These are phyloP conservation scores for Caenorhabditis sulstoni DNA, from an alignment of 2,888 invertebrate species.

Conservation along the genomic window DNA sequence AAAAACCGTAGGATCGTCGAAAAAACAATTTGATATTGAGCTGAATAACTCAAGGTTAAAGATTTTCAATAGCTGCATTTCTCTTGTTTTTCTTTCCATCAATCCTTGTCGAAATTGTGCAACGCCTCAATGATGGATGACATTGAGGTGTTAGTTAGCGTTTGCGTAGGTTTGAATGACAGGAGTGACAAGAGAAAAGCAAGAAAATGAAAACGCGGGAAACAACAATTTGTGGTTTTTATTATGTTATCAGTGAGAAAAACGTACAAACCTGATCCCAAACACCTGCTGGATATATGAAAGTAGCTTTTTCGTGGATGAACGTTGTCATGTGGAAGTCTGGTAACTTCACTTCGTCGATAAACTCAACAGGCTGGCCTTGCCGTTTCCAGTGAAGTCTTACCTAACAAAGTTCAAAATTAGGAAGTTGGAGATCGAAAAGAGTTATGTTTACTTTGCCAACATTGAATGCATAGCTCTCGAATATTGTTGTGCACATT, in stretches of 20 bases:
- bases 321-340: constrained; percentile 74
- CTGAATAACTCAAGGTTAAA: constrained; percentile 49
- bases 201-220: neutral
- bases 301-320: constrained; percentile 76
- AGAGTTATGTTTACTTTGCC: constrained; percentile 72
- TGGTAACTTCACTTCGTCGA: constrained; percentile 76
- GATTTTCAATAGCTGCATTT: neutral
- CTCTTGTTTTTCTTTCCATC: neutral
- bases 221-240: constrained; percentile 21
- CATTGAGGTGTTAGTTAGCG: constrained; percentile 23
- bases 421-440: no score
- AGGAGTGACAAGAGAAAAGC: neutral
- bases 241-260: neutral
- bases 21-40: constrained; percentile 79
- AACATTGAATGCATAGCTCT: constrained; percentile 80
- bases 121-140: constrained; percentile 26
- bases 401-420: constrained; percentile 59
- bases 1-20: constrained; percentile 79
- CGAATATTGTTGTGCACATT: constrained; percentile 79
- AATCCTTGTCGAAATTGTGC: constrained; percentile 18
- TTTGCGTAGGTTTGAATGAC: constrained; percentile 19
- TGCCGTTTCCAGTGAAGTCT: constrained; percentile 78
- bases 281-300: constrained; percentile 80
- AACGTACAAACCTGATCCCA: constrained; percentile 78
- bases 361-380: constrained; percentile 76